Base-by-base conservation (phyloP, 2,113 vertebrate genomes). In the Boulengeromyrus knoepffleri region DNA sequence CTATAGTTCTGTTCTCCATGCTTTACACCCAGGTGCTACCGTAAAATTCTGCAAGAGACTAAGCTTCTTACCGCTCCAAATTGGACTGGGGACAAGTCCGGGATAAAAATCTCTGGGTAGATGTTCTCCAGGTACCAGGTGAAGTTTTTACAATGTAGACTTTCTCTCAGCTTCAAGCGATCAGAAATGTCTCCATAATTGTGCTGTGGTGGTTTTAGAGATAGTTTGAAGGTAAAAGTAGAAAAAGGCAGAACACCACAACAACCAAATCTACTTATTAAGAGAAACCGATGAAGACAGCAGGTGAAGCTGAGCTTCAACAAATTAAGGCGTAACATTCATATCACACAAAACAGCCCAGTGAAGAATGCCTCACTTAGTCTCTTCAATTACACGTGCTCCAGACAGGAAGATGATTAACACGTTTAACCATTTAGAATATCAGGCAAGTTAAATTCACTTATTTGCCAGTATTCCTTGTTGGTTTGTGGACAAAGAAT, bases 81-180 rank as follows among this genome's bases (percentile, higher is more conserved):
- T 91, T 96, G 96, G 0, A 91, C 83, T 1, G 99, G 98, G 0
- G 88, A 93, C 3, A 98, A 92, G 92, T 99, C 99, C 0, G 99
- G 99, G 89, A 99, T 87, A 5, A 98, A 99, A 93, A 95, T 96
- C 94, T 99, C 99, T 0, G 99, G 99, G 93, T 99, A 99, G 92
- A 99, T 0, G 0, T 95, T 99, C 86, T 97, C 92, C 24, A 99
- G 95, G 90, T 95, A 99, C 99, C 99, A 99, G 90, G 97, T 97
- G 95, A 99, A 99, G 93, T 99, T 99, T 93, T 92, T 98, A 94
- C 98, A 99, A 2, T 96, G 95, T 27, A 99, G 95, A 70, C 21
- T 93, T 93, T 99, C 97, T 92, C 95, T 96, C 89, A 99, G 96
- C 56, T 94, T 92, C 56, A 97, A 92, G n/a, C 99, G 96, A 2